Evolutionary conservation across 2,797 vertebrate species (phyloP).

Genomic region (Rallus crepitans): DNA sequence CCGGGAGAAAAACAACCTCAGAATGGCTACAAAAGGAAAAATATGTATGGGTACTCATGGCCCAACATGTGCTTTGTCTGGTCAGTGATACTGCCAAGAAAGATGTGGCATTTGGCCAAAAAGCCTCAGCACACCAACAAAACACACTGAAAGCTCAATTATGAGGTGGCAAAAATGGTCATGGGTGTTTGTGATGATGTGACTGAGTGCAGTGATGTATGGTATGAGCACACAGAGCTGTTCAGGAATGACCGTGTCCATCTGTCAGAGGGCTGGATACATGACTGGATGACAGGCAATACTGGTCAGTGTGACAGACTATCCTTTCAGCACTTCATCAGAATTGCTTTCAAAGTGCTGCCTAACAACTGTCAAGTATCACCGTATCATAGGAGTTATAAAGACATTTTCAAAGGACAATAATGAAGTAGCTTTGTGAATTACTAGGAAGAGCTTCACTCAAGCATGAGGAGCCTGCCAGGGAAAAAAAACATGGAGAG

Average conservation of each 20-base stretch:
- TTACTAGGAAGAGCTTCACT: background rate
- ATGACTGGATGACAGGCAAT: slow-evolving; percentile 19
- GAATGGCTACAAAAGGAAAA: background rate
- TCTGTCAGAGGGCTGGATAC: slow-evolving; percentile 18
- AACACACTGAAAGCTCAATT: slow-evolving; percentile 33
- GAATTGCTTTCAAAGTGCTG: background rate
- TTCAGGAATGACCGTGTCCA: background rate
- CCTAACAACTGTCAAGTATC: slow-evolving; percentile 9
- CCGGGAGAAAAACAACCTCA: background rate
- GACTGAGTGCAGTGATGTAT: background rate
- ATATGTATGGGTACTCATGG: background rate
- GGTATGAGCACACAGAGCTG: background rate
- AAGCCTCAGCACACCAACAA: background rate
- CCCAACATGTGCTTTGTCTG: slow-evolving; percentile 43
- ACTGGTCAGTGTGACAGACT: slow-evolving; percentile 31
- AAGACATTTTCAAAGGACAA: background rate
- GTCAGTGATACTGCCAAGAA: slow-evolving; percentile 25
- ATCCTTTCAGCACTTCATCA: slow-evolving; percentile 42
- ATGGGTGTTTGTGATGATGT: background rate
- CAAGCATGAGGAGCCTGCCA: background rate
- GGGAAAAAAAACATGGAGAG: background rate
- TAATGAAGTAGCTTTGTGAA: background rate
- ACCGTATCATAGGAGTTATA: background rate
- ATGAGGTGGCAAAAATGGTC: background rate
- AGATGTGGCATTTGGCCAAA: slow-evolving; percentile 28